Percentiles rank a stretch among this genome's conserved stretches.
Evolutionary conservation across 2,113 vertebrate species (phyloP).

Genomic region (Electrona antarctica): DNA sequence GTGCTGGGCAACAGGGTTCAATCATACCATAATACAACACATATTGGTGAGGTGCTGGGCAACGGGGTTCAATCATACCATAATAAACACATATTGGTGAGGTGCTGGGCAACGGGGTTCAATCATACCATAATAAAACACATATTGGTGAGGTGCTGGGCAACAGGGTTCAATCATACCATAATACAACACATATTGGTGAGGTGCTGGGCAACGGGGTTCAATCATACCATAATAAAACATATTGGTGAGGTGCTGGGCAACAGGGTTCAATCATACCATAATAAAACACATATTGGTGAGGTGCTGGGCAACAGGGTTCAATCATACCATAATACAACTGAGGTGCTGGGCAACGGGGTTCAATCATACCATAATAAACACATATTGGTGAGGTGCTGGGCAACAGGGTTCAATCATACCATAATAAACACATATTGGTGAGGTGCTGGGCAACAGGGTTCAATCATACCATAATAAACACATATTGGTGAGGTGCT

Average conservation of each 20-base stretch:
- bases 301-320: not conserved
- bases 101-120: not conserved
- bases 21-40: not conserved
- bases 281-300: not conserved
- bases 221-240: too few relatives aligned
- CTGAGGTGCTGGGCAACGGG: not conserved
- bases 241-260: not conserved
- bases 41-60: not conserved
- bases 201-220: not conserved
- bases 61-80: not conserved
- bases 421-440: not conserved
- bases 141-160: not conserved
- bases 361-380: not conserved
- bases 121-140: not conserved
- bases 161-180: not conserved
- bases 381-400: not conserved
- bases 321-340: too few relatives aligned
- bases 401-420: not conserved
- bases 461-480: not conserved
- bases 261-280: not conserved
- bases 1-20: not conserved
- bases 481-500: not conserved
- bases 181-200: not conserved
- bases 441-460: not conserved
- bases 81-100: not conserved